A percentile compares a stretch with the other conserved stretches of the same genome.
These are phyloP conservation scores for Brachypteracias leptosomus DNA, from an alignment of 2,113 vertebrate species.

Conservation along the genomic window DNA sequence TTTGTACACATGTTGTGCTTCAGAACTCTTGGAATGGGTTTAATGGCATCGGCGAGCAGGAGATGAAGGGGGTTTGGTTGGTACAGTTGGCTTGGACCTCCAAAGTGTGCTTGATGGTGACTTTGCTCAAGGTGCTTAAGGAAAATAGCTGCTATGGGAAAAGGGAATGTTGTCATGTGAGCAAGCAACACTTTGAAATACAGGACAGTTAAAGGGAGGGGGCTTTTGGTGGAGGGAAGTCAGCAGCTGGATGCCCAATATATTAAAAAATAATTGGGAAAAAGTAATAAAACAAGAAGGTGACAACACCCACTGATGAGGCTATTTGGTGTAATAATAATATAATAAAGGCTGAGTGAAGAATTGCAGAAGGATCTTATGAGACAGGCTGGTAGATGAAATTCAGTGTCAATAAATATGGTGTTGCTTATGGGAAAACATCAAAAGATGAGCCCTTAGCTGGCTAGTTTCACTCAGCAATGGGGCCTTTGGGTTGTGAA, in stretches of 20 bases:
- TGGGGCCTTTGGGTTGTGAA: not conserved
- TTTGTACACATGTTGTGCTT: not conserved
- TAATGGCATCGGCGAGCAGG: too few relatives aligned
- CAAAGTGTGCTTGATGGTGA: rapidly evolving
- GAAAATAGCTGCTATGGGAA: not conserved
- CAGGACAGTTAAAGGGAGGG: not conserved
- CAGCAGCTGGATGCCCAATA: not conserved
- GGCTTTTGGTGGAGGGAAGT: not conserved
- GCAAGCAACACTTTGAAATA: not conserved
- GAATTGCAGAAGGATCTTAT: not conserved
- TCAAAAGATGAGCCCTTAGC: rapidly evolving
- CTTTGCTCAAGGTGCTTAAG: not conserved
- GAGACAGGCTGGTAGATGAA: not conserved
- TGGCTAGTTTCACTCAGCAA: not conserved
- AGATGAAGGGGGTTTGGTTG: not conserved
- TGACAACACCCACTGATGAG: not conserved
- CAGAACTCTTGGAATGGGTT: not conserved
- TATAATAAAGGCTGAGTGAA: not conserved
- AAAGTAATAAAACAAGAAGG: not conserved
- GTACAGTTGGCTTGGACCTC: not conserved
- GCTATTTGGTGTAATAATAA: not conserved
- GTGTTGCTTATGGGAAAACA: not conserved
- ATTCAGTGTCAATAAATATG: not conserved
- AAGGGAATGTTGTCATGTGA: rapidly evolving
- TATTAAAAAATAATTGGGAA: not conserved